Conservation (phyloP, 1,140 invertebrate genomes). For the Pollicipes pollicipes region DNA sequence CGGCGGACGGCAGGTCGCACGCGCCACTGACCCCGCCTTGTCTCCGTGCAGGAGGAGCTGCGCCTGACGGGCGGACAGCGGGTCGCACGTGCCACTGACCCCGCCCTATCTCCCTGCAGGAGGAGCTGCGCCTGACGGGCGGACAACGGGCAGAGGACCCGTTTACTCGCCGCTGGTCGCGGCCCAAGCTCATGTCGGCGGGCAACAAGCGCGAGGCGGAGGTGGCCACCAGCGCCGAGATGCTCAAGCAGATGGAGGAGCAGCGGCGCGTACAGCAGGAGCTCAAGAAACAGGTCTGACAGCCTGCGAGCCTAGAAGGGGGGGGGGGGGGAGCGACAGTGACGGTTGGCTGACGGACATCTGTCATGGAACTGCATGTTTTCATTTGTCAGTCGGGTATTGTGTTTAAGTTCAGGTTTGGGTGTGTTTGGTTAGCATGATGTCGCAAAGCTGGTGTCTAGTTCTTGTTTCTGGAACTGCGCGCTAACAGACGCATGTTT, state of each 20-base stretch:
- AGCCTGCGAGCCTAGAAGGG: too few relatives aligned
- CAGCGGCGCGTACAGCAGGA: slow-evolving; percentile 15
- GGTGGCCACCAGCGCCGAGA: slow-evolving; percentile 17
- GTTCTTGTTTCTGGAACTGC: too few relatives aligned
- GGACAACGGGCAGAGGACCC: slow-evolving; percentile 72
- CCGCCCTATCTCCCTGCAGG: slow-evolving; percentile 23
- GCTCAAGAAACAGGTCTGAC: not conserved
- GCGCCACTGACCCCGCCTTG: slow-evolving; percentile 13
- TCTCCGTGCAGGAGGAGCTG: slow-evolving; percentile 36
- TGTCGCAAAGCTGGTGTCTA: too few relatives aligned
- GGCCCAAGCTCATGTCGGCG: slow-evolving; percentile 42
- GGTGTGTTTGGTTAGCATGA: too few relatives aligned
- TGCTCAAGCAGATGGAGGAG: slow-evolving; percentile 16
- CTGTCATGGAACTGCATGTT: too few relatives aligned
- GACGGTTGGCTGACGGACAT: too few relatives aligned
- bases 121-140: slow-evolving; percentile 52
- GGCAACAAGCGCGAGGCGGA: slow-evolving; percentile 18
- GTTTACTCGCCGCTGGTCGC: slow-evolving; percentile 79
- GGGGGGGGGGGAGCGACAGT: too few relatives aligned
- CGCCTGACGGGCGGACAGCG: slow-evolving; percentile 64
- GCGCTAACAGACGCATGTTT: too few relatives aligned
- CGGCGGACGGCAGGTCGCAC: too few relatives aligned
- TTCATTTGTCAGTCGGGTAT: too few relatives aligned
- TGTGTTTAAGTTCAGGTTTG: too few relatives aligned
- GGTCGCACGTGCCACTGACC: too few relatives aligned